A percentile compares a stretch with the other conserved stretches of the same genome.
Evolutionary conservation across 2,888 invertebrate genomes (phyloP).

Genomic region (Nemapogon koenigi): DNA sequence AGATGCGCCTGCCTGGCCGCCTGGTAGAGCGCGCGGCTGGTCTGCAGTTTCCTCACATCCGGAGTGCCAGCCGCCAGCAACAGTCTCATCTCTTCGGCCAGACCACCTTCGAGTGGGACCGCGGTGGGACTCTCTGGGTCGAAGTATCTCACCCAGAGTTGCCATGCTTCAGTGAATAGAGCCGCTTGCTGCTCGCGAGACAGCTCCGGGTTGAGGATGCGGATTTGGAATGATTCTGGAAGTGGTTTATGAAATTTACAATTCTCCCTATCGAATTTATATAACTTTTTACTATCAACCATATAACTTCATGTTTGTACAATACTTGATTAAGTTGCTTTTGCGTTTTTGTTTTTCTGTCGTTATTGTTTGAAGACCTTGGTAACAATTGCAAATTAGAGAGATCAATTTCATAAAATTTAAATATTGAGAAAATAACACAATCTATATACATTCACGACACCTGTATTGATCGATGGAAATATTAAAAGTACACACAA

Average conservation of each 20-base stretch:
- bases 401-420: too few species aligned
- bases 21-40: conserved; percentile 77
- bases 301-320: too few species aligned
- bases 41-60: conserved; percentile 67
- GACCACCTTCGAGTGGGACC: conserved; percentile 61
- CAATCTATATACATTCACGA: too few species aligned
- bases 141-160: conserved; percentile 73
- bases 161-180: conserved; percentile 71
- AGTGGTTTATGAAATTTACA: conserved; percentile 12
- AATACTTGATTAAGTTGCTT: too few species aligned
- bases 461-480: too few species aligned
- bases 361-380: too few species aligned
- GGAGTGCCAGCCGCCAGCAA: conserved; percentile 66
- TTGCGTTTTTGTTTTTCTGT: too few species aligned
- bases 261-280: neutral
- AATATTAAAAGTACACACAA: too few species aligned
- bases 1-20: conserved; percentile 82
- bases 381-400: too few species aligned
- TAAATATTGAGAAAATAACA: too few species aligned
- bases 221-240: conserved; percentile 81
- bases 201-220: conserved; percentile 79
- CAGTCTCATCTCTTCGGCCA: conserved; percentile 60
- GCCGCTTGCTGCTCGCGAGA: conserved; percentile 64
- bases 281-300: neutral
- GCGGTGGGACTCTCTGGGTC: conserved; percentile 65